Percentiles rank a stretch among this genome's conserved stretches.
phyloP scores from a whole-genome alignment of 1,140 invertebrate genomes.

The Drosophila equinoxialis region DNA sequence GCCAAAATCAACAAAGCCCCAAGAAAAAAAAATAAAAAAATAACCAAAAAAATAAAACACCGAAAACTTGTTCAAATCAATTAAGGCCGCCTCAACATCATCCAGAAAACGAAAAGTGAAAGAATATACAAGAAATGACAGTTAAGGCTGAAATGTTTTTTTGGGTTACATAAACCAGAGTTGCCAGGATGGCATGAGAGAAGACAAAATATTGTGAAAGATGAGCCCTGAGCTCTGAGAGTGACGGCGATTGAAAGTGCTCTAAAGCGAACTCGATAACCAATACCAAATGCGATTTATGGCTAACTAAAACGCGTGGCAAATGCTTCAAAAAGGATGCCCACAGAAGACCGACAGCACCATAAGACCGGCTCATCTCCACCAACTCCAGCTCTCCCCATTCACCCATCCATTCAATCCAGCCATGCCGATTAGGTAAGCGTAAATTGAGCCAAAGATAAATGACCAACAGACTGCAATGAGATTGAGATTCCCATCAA shows the following conservation, averaged over 20 bases:
- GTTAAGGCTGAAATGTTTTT: constrained; percentile 25
- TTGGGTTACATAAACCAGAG: constrained; percentile 45
- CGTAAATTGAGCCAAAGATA: constrained; percentile 73
- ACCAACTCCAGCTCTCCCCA: constrained; percentile 6
- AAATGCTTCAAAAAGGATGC: constrained; percentile 60
- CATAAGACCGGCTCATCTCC: constrained; percentile 33
- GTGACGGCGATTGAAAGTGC: constrained; percentile 46
- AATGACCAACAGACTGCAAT: constrained; percentile 59
- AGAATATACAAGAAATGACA: constrained; percentile 61
- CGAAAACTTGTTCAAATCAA: constrained; percentile 67
- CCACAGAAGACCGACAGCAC: constrained; percentile 2
- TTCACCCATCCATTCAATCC: not conserved
- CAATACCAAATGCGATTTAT: constrained; percentile 68
- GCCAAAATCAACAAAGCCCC: constrained; percentile 38
- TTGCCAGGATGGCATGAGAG: constrained; percentile 39
- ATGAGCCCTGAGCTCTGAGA: constrained; percentile 34
- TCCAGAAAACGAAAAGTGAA: constrained; percentile 50
- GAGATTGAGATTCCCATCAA: constrained; percentile 70
- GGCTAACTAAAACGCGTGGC: constrained; percentile 65
- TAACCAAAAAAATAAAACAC: not conserved
- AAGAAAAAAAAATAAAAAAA: not conserved
- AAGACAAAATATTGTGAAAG: constrained; percentile 49
- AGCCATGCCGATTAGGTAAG: constrained; percentile 64
- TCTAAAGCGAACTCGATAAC: constrained; percentile 52
- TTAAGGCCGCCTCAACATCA: constrained; percentile 46